Percentiles rank a stretch among this genome's conserved stretches.
Evolutionary conservation across 2,113 vertebrate species (phyloP).

Genomic region (Rhineura floridana): DNA sequence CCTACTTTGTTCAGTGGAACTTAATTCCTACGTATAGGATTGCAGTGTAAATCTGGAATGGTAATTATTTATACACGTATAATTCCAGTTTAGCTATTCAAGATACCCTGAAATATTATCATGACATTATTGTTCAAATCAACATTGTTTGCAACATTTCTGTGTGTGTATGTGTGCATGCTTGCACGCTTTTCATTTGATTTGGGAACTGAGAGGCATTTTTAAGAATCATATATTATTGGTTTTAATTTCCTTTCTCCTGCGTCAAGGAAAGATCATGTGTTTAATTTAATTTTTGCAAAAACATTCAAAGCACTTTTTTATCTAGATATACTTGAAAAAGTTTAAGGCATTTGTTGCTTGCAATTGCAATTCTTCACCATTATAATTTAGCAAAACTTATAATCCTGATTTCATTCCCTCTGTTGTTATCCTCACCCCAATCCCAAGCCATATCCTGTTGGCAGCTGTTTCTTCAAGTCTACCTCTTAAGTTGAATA

Average conservation of each 20-base stretch:
- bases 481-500: not conserved
- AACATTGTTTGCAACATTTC: not conserved
- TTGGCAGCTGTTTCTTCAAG: not conserved
- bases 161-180: not conserved
- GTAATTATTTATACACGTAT: not conserved
- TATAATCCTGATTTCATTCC: not conserved
- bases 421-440: not conserved
- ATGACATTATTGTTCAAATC: not conserved
- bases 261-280: not conserved
- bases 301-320: not conserved
- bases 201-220: not conserved
- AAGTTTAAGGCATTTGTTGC: not conserved
- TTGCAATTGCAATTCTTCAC: not conserved
- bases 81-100: not conserved
- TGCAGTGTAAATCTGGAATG: not conserved
- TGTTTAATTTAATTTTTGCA: not conserved
- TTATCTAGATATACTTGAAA: not conserved
- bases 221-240: not conserved
- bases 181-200: not conserved
- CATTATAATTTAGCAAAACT: not conserved
- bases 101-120: not conserved
- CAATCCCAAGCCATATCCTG: not conserved
- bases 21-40: no score
- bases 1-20: no score
- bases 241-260: constrained; percentile 11